A percentile compares a stretch with the other conserved stretches of the same genome.
phyloP scores from a whole-genome alignment of 2,888 invertebrate genomes.

The Rhodophaea formosa region DNA sequence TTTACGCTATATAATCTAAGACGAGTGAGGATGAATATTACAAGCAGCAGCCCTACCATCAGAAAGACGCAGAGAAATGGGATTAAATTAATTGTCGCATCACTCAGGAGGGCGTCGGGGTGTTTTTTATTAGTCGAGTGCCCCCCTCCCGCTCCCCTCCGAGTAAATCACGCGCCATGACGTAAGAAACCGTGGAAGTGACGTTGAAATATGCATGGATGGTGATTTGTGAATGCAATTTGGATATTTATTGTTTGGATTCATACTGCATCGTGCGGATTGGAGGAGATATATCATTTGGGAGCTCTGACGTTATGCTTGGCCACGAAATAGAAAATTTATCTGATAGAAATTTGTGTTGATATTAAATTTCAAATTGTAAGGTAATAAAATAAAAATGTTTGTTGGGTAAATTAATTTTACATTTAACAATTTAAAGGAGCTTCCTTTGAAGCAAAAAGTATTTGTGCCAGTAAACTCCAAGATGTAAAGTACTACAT shows the following conservation, averaged over 20 bases:
- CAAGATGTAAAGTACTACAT: too few species aligned
- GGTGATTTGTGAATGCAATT: constrained; percentile 4
- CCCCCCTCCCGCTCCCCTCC: constrained; percentile 40
- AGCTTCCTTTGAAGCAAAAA: too few species aligned
- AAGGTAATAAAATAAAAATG: too few species aligned
- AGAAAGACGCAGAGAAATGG: constrained; percentile 80
- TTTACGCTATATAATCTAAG: too few species aligned
- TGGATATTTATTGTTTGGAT: constrained; percentile 12
- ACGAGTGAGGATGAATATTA: constrained; percentile 4
- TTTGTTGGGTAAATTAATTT: too few species aligned
- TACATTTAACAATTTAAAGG: too few species aligned
- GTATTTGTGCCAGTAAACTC: too few species aligned
- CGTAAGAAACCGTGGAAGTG: constrained; percentile 39
- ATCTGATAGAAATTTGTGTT: neutral
- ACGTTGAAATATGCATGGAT: constrained; percentile 21
- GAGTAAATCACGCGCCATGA: constrained; percentile 69
- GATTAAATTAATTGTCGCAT: constrained; percentile 82
- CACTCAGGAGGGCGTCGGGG: constrained; percentile 80
- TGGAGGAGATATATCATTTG: neutral
- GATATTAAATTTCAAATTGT: too few species aligned
- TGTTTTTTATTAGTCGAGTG: constrained; percentile 81
- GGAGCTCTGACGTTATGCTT: neutral
- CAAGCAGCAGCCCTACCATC: constrained; percentile 58
- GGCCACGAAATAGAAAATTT: neutral
- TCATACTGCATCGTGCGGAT: neutral